Evolutionary conservation across 2,888 invertebrate genomes (phyloP), one percentile per base, ranked within the genome.

Genomic region (Scaptomyza caliginosa): DNA sequence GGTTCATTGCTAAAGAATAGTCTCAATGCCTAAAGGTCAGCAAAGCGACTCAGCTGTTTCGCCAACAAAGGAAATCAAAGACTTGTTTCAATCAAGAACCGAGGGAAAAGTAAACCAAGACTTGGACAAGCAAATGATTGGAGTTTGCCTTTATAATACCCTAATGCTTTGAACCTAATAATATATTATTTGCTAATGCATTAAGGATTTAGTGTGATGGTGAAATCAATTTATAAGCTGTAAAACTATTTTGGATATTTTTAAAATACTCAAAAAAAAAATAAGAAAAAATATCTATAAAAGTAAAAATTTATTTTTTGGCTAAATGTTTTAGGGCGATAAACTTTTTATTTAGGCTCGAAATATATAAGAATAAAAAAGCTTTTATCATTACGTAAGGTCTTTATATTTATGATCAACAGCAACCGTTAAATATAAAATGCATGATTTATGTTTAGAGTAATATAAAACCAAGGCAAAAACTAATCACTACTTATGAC

Each of bases 11-110:
- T n/a, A 19, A 21, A 19, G 43, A 30, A 48, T 19, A 42, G 34
- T 49, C 39, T 39, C 40, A 45, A 56, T 52, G 49, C 21, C 38
- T 69, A 62, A 70, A 70, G 74, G 75, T 62, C 70, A 70, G 39
- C 40, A 38, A 50, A 62, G 32, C 46, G 40, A 40, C 24, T 43
- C 40, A 32, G 40, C n/a, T 17, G 36, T 45, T 16, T 34, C 30
- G 7, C 45, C n/a, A 36, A 45, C 32, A 65, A 43, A 52, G 46
- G 17, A 46, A 54, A 42, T 30, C 32, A 36, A 48, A 30, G 39
- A 32, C 64, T 52, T 40, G 32, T 26, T 54, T 48, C 51, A 59
- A 59, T 39, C 46, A 59, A 19, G 6, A 45, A 43, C 36, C 36
- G 23, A 13, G 17, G 2, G 10, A 17, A 28, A 32, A 46, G 28